Percentiles rank a stretch among this genome's conserved stretches.
phyloP scores from a whole-genome alignment of 2,888 invertebrate genomes.

The Leptinotarsa tumamoca region DNA sequence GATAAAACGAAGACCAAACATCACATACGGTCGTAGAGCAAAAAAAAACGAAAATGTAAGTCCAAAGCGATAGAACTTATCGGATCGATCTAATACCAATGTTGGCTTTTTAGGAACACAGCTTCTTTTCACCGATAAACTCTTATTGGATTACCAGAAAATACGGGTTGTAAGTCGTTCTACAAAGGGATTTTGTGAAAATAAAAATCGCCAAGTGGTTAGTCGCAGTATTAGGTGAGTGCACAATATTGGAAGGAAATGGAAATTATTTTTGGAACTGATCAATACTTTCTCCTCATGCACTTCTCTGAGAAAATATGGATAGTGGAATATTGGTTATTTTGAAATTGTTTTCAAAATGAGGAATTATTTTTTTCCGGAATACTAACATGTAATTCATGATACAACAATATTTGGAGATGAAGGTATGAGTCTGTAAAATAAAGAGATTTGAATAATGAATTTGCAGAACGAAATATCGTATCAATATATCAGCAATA shows the following conservation, averaged over 20 bases:
- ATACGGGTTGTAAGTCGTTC: conserved; percentile 57
- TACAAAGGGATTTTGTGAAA: conserved; percentile 56
- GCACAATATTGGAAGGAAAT: conserved; percentile 40
- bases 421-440: too few species aligned
- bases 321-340: neutral
- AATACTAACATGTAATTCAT: too few species aligned
- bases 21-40: neutral
- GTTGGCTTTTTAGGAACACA: conserved; percentile 53
- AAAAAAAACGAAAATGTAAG: conserved; percentile 25
- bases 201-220: conserved; percentile 55
- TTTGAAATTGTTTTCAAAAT: neutral
- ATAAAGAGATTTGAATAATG: too few species aligned
- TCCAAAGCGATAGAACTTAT: conserved; percentile 50
- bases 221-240: conserved; percentile 39
- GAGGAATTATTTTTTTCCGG: neutral
- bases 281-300: neutral
- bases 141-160: conserved; percentile 59
- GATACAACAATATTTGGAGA: too few species aligned
- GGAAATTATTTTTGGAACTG: neutral
- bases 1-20: conserved; percentile 22
- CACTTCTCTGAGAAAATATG: neutral
- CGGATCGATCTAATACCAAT: conserved; percentile 53
- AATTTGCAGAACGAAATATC: too few species aligned
- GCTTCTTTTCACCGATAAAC: conserved; percentile 56
- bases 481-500: too few species aligned